Evolutionary conservation across 2,888 invertebrate genomes (phyloP).

Genomic region (Caenorhabditis angaria): DNA sequence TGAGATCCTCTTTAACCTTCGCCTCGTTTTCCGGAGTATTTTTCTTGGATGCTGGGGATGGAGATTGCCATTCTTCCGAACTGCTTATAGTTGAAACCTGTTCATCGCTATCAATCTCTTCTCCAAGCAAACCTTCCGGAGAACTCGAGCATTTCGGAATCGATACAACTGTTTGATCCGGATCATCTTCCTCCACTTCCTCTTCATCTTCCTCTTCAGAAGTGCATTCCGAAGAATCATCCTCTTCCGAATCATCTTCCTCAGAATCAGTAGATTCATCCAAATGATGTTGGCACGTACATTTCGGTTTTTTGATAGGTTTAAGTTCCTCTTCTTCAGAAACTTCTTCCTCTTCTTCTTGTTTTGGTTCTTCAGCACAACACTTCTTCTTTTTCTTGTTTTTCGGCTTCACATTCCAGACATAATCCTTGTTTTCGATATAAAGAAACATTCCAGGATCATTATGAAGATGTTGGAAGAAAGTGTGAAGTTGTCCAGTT

Average conservation of each 20-base stretch:
- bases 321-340: background rate
- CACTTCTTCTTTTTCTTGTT: constrained; percentile 14
- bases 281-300: too few species aligned
- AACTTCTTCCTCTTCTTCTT: constrained; percentile 7
- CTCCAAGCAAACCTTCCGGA: background rate
- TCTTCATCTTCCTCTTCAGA: constrained; percentile 5
- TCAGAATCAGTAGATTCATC: background rate
- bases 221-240: background rate
- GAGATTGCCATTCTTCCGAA: too few species aligned
- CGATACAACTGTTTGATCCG: background rate
- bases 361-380: constrained; percentile 8
- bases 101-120: background rate
- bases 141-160: background rate
- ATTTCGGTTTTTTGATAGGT: background rate
- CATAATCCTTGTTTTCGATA: constrained; percentile 37
- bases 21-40: background rate
- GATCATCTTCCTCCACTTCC: background rate
- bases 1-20: background rate
- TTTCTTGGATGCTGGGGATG: too few species aligned
- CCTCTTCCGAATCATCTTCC: background rate
- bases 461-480: constrained; percentile 24
- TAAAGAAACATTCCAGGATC: constrained; percentile 28
- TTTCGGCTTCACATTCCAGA: constrained; percentile 35
- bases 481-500: constrained; percentile 41
- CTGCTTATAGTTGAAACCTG: background rate